phyloP scores from a whole-genome alignment of 2,888 invertebrate genomes.

The Sycophila texana region DNA sequence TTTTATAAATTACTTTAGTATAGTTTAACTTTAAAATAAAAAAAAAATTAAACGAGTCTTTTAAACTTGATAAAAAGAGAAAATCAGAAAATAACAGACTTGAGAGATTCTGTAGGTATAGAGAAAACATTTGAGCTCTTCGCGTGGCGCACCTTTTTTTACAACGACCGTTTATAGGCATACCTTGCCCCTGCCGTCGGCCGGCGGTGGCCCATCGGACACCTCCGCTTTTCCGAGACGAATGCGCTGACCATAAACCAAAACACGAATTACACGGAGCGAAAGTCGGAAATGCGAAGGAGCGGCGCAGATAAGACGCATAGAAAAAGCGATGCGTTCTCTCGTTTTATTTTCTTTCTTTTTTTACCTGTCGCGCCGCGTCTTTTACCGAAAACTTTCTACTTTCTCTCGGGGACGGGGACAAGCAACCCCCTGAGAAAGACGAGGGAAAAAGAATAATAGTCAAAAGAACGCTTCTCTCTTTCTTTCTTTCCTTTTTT shows the following conservation, averaged over 20 bases:
- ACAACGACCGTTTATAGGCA: constrained; percentile 52
- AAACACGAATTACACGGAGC: constrained; percentile 61
- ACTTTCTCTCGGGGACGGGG: constrained; percentile 58
- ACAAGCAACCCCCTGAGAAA: constrained; percentile 26
- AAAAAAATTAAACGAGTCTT: no score
- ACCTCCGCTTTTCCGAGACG: constrained; percentile 56
- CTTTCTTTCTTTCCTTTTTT: constrained; percentile 13
- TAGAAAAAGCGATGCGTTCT: constrained; percentile 11
- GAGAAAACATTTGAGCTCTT: constrained; percentile 15
- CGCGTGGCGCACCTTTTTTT: constrained; percentile 53
- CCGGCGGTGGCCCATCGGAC: constrained; percentile 57
- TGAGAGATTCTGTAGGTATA: constrained; percentile 1
- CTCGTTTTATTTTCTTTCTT: constrained; percentile 11
- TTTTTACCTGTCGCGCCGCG: constrained; percentile 57
- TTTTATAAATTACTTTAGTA: no score
- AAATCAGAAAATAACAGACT: constrained; percentile 5
- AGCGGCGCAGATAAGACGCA: constrained; percentile 28
- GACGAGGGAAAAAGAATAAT: constrained; percentile 29
- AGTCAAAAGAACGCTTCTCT: constrained; percentile 1
- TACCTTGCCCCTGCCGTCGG: constrained; percentile 37
- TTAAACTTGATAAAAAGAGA: constrained; percentile 30
- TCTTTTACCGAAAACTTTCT: constrained; percentile 60
- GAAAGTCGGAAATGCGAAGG: constrained; percentile 16
- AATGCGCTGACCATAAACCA: constrained; percentile 58
- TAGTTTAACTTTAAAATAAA: no score